Base-by-base conservation (phyloP, 1,140 invertebrate species). In the Sesamia nonagrioides region DNA sequence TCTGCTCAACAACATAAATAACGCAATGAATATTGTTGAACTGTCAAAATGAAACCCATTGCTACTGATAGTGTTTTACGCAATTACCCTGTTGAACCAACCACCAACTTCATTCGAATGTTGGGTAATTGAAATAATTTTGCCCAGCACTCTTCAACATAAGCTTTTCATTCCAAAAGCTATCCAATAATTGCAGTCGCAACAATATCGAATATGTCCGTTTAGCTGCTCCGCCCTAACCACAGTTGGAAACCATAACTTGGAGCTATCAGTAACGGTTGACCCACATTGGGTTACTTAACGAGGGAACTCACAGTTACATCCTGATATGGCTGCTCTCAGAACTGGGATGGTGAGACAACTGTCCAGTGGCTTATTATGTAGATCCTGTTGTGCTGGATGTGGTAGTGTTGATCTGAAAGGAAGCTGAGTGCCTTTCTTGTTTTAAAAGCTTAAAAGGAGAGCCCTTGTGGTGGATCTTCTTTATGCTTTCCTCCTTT, bases 261-360 rank as follows among this genome's bases (percentile, higher is more conserved):
- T 6, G 8, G 6, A 13, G 66, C 17, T 45, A 50, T 77, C 42
- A 73, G 82, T 91, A 91, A 91, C 90, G 91, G 91, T 88, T 92
- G 91, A 91, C 91, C 91, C 84, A 92, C 81, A 89, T 91, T 79
- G 42, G 81, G 84, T 86, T 84, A 86, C 82, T 84, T 85, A 88
- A 89, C 88, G 81, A 89, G 86, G 84, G 81, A 80, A 78, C 78
- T 86, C 88, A 90, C 90, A 87, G 90, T 91, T 89, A 89, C 85
- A 86, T 88, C 91, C 89, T 91, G 90, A 91, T 91, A 92, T 90
- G 89, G 91, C 63, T 78, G 33, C 90, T 89, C 89, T 89, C 82
- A 82, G 91, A 92, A 91, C 84, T 86, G 73, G 84, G 89, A 86
- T 90, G 88, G 82, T 79, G 82, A 88, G 88, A 89, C 91, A 92